Evolutionary conservation across 2,888 invertebrate genomes (phyloP).

Genomic region (Caenorhabditis plicata): DNA sequence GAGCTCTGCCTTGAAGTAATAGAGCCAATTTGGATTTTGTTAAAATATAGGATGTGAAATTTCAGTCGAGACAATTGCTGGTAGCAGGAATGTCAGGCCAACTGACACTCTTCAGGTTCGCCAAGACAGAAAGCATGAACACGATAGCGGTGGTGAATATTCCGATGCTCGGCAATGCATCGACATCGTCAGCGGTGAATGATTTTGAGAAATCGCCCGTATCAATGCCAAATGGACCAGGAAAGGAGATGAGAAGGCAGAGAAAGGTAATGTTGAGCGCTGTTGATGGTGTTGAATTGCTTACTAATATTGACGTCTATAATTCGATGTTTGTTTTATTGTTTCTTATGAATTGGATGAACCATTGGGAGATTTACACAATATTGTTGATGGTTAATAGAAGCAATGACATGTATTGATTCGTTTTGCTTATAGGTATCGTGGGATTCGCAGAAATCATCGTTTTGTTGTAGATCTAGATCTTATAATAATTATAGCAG

Average conservation of each 20-base stretch:
- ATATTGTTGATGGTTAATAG: no score
- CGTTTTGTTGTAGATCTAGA: no score
- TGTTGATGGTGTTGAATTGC: no score
- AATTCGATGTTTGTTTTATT: no score
- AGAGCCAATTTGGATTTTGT: neutral
- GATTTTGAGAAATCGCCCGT: conserved; percentile 24
- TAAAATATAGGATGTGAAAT: neutral
- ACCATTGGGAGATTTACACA: no score
- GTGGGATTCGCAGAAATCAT: no score
- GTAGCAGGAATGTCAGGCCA: conserved; percentile 89
- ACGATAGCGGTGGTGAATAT: conserved; percentile 73
- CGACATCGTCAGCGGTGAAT: conserved; percentile 3
- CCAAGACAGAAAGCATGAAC: conserved; percentile 80
- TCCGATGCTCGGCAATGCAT: conserved; percentile 17
- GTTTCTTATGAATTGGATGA: no score
- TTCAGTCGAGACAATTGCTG: conserved; percentile 78
- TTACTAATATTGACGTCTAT: no score
- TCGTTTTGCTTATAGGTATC: no score
- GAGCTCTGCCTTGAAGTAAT: conserved; percentile 78
- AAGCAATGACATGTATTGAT: no score
- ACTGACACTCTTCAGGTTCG: conserved; percentile 91
- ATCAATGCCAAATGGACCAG: conserved; percentile 17
- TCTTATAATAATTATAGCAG: no score
- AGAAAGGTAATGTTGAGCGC: conserved; percentile 29
- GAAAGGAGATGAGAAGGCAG: conserved; percentile 41